Evolutionary conservation across 2,888 invertebrate genomes (phyloP).

Genomic region (Parasteatoda lunata): DNA sequence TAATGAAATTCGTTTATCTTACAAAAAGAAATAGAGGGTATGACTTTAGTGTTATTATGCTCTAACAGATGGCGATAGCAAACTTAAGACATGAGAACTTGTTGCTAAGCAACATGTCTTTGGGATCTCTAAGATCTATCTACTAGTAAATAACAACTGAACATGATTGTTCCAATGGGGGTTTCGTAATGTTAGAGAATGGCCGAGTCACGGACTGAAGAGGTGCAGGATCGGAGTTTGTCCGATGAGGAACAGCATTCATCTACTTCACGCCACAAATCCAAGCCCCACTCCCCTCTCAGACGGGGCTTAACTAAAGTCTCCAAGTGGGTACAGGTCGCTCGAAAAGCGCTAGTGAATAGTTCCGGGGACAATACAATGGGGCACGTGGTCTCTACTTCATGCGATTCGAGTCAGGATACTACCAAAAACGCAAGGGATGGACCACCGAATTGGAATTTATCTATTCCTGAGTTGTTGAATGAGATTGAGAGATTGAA

Average conservation of each 20-base stretch:
- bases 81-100: neutral
- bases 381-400: slow-evolving; percentile 14
- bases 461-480: neutral
- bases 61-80: neutral
- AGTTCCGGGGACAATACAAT: slow-evolving; percentile 16
- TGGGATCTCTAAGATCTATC: neutral
- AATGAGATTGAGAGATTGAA: slow-evolving; percentile 23
- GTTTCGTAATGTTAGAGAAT: slow-evolving; percentile 23
- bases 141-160: neutral
- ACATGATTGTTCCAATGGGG: neutral
- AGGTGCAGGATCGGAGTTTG: neutral
- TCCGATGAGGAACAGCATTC: slow-evolving; percentile 1
- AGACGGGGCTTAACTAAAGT: slow-evolving; percentile 41
- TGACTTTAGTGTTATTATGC: neutral
- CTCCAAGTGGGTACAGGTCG: slow-evolving; percentile 41
- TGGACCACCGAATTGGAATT: neutral
- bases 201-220: slow-evolving; percentile 24
- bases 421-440: neutral
- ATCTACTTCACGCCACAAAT: neutral
- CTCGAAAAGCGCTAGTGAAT: slow-evolving; percentile 19
- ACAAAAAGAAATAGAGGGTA: neutral
- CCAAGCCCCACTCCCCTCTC: slow-evolving; percentile 40
- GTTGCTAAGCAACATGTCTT: neutral
- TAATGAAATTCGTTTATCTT: too few species aligned
- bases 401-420: neutral